These are phyloP conservation scores for Pocillopora meandrina DNA, from an alignment of 92 coral and sea anemone species.

Conservation along the genomic window DNA sequence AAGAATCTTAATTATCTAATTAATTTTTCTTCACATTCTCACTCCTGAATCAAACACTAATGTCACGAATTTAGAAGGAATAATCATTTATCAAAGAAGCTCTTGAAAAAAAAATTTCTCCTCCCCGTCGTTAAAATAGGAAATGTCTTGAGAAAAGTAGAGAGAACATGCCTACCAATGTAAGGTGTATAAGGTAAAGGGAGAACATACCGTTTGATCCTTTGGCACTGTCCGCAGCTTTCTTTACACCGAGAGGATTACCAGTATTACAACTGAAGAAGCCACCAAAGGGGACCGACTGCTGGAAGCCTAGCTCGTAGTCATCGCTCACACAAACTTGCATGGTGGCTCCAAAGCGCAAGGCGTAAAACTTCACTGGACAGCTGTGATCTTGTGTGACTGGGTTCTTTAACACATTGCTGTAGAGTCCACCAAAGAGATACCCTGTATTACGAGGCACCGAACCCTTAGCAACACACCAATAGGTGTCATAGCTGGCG, in stretches of 20 bases:
- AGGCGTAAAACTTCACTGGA: constrained; percentile 79
- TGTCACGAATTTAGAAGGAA: no score
- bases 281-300: constrained; percentile 82
- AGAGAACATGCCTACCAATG: no score
- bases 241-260: constrained; percentile 70
- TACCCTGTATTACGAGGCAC: constrained; percentile 65
- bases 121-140: no score
- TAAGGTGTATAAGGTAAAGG: no score
- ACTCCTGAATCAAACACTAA: no score
- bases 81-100: no score
- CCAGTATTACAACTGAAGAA: constrained; percentile 86
- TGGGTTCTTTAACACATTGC: constrained; percentile 60
- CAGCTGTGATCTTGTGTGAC: constrained; percentile 71
- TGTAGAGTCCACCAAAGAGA: constrained; percentile 86
- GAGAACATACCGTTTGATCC: background rate
- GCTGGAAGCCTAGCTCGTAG: constrained; percentile 74
- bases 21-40: no score
- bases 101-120: no score
- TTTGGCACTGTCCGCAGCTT: constrained; percentile 13
- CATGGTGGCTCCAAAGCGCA: constrained; percentile 85
- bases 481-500: constrained; percentile 66
- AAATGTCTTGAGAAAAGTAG: no score
- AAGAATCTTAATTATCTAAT: no score
- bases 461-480: constrained; percentile 86
- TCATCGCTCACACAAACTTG: constrained; percentile 89